Evolutionary conservation across 1,140 invertebrate species (phyloP).

Genomic region (Achroia grisella): DNA sequence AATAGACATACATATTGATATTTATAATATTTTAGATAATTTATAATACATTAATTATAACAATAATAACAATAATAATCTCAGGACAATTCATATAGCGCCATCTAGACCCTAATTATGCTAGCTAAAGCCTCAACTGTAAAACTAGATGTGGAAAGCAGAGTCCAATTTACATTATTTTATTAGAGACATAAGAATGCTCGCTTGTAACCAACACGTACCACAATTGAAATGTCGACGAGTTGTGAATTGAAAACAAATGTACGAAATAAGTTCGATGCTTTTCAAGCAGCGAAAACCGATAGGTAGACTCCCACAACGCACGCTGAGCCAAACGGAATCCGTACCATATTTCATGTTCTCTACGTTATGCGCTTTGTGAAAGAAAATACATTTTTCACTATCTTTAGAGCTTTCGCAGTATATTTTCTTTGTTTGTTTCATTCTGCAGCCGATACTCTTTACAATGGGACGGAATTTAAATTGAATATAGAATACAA

Average conservation of each 20-base stretch:
- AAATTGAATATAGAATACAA: slow-evolving; percentile 1
- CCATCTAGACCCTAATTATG: no score
- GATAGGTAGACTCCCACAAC: slow-evolving; percentile 51
- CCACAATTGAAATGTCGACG: slow-evolving; percentile 23
- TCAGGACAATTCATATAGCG: no score
- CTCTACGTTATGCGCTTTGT: slow-evolving; percentile 64
- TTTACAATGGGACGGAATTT: slow-evolving; percentile 7
- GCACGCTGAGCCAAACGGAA: slow-evolving; percentile 60
- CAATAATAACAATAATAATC: no score
- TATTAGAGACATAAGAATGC: no score
- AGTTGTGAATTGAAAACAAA: slow-evolving; percentile 41
- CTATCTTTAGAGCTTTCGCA: slow-evolving; percentile 56
- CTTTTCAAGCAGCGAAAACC: slow-evolving; percentile 49
- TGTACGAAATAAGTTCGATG: slow-evolving; percentile 46
- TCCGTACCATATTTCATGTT: slow-evolving; percentile 69
- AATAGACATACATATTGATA: no score
- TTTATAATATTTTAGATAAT: no score
- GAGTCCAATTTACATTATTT: no score
- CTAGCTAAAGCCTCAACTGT: no score
- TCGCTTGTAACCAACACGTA: background rate
- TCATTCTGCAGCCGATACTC: slow-evolving; percentile 19
- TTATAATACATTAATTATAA: no score
- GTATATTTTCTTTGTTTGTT: slow-evolving; percentile 51
- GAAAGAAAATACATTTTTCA: slow-evolving; percentile 71
- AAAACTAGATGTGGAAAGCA: no score